These are phyloP conservation scores for Dynastes grantii DNA, from an alignment of 2,888 invertebrate species.

Conservation along the genomic window DNA sequence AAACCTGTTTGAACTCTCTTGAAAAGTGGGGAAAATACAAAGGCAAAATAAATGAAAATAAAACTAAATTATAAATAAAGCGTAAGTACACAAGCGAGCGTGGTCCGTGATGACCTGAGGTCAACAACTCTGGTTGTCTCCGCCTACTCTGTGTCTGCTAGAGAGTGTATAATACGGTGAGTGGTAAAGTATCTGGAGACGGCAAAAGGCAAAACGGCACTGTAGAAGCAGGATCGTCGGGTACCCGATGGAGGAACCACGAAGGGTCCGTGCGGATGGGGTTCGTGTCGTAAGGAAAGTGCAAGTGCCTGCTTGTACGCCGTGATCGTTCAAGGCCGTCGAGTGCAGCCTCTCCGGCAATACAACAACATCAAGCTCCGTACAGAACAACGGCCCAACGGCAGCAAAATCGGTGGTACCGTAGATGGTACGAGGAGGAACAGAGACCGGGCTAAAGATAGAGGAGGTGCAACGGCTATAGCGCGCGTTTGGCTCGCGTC, in stretches of 20 bases:
- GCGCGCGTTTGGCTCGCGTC: slow-evolving; percentile 68
- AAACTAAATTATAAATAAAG: slow-evolving; percentile 66
- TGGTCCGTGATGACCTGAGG: slow-evolving; percentile 70
- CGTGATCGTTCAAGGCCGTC: slow-evolving; percentile 69
- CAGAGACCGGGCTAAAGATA: background rate
- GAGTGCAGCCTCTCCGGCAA: slow-evolving; percentile 61
- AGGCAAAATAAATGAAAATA: slow-evolving; percentile 63
- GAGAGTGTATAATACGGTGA: slow-evolving; percentile 53
- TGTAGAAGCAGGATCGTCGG: slow-evolving; percentile 54
- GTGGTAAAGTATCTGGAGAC: slow-evolving; percentile 44
- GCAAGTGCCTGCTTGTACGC: slow-evolving; percentile 63
- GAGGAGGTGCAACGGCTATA: slow-evolving; percentile 40
- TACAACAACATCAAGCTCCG: slow-evolving; percentile 36
- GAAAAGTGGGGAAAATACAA: slow-evolving; percentile 61
- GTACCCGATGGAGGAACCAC: slow-evolving; percentile 53
- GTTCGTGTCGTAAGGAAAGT: slow-evolving; percentile 59
- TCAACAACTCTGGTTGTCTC: slow-evolving; percentile 71
- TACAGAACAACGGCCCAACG: slow-evolving; percentile 2
- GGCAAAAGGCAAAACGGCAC: slow-evolving; percentile 55
- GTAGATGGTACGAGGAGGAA: background rate
- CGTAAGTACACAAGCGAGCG: slow-evolving; percentile 65
- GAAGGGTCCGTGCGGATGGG: slow-evolving; percentile 50
- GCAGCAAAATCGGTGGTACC: background rate
- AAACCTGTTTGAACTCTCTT: slow-evolving; percentile 60
- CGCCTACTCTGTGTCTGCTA: slow-evolving; percentile 69